Evolutionary conservation across 1,140 invertebrate genomes (phyloP).

Genomic region (Papilio dardanus): DNA sequence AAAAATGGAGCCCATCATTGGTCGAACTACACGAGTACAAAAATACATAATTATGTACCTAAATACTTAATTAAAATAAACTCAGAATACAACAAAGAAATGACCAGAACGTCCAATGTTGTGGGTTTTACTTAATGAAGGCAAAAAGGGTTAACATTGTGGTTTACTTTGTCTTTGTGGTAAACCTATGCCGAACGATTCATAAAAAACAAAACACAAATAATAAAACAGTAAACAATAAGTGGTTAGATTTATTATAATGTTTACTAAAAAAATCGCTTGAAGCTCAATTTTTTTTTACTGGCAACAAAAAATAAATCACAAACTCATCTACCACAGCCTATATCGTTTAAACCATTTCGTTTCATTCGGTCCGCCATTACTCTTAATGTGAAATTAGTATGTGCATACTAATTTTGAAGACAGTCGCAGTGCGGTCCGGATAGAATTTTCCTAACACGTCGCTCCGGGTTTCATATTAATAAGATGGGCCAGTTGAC

Average conservation of each 20-base stretch:
- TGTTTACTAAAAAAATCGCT: background rate
- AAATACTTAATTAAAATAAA: background rate
- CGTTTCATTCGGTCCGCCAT: background rate
- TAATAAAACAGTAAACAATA: background rate
- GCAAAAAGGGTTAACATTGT: background rate
- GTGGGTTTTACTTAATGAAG: background rate
- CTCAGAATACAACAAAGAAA: background rate
- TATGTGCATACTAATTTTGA: constrained; percentile 26
- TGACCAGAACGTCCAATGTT: too few species aligned
- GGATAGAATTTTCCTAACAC: constrained; percentile 41
- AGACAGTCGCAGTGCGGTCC: constrained; percentile 32
- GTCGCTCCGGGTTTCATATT: constrained; percentile 46
- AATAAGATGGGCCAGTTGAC: constrained; percentile 47
- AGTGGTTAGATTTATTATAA: background rate
- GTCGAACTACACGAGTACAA: too few species aligned
- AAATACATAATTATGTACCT: too few species aligned
- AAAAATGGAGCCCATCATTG: too few species aligned
- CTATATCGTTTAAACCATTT: background rate
- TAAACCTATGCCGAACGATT: background rate
- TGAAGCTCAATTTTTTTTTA: background rate
- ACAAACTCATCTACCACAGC: background rate
- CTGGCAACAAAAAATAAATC: background rate
- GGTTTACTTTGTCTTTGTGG: background rate
- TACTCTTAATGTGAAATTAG: constrained; percentile 21
- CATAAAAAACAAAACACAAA: background rate